Percentiles rank a stretch among this genome's conserved stretches.
phyloP scores from a whole-genome alignment of 1,140 invertebrate genomes.

The Drosophila cardini region DNA sequence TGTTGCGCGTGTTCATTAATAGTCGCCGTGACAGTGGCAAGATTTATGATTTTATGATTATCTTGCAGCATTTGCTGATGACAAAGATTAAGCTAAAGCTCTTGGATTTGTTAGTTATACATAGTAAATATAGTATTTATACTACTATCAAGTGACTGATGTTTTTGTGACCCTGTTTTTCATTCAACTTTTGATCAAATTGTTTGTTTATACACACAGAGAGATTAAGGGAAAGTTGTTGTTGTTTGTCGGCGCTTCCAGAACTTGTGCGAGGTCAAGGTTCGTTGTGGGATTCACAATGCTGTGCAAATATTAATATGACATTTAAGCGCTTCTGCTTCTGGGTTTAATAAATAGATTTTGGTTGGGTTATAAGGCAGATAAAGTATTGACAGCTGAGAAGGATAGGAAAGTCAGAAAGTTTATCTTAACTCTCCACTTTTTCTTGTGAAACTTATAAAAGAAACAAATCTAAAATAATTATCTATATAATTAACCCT shows the following conservation, averaged over 20 bases:
- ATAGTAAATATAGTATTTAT: not conserved
- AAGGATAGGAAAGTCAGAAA: too few relatives aligned
- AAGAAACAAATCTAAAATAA: too few relatives aligned
- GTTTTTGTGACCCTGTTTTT: slow-evolving; percentile 58
- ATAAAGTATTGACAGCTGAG: too few relatives aligned
- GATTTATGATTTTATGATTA: slow-evolving; percentile 76
- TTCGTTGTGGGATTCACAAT: slow-evolving; percentile 20
- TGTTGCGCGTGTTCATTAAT: slow-evolving; percentile 78
- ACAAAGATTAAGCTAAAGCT: slow-evolving; percentile 59
- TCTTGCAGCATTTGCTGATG: slow-evolving; percentile 54
- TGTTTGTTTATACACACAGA: slow-evolving; percentile 50
- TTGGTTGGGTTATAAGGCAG: too few relatives aligned
- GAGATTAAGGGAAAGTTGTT: slow-evolving; percentile 42
- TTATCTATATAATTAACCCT: too few relatives aligned
- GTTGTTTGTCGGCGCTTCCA: slow-evolving; percentile 21
- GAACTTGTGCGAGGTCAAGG: slow-evolving; percentile 48
- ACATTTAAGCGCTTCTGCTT: not conserved
- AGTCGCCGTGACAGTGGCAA: slow-evolving; percentile 43
- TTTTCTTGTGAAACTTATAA: too few relatives aligned
- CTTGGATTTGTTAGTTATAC: slow-evolving; percentile 2
- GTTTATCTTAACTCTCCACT: too few relatives aligned
- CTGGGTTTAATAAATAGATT: not conserved
- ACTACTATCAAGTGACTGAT: too few relatives aligned
- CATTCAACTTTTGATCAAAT: slow-evolving; percentile 62
- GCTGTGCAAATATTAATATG: not conserved